phyloP scores from a whole-genome alignment of 2,888 invertebrate genomes.

The Thymelicus lineola region DNA sequence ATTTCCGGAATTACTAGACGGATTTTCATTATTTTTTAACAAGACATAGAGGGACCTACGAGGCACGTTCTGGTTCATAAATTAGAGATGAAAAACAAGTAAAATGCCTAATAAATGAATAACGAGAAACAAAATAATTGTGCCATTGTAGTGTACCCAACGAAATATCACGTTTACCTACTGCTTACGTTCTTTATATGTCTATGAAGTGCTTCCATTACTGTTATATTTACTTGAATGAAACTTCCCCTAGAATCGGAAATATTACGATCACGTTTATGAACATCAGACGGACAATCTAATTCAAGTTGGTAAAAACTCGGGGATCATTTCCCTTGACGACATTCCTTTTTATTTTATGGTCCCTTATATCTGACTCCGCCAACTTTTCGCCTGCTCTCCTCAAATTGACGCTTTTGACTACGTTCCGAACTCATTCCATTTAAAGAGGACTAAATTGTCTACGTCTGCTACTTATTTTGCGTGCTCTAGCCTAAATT shows the following conservation, averaged over 20 bases:
- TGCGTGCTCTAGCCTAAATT: neutral
- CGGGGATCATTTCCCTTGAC: constrained; percentile 65
- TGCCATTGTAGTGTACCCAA: no score
- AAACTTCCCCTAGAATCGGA: constrained; percentile 54
- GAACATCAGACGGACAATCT: constrained; percentile 59
- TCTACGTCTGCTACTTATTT: neutral
- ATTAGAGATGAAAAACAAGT: no score
- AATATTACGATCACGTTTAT: constrained; percentile 64
- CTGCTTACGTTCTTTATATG: no score
- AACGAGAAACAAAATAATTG: no score
- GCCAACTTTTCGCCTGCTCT: constrained; percentile 44
- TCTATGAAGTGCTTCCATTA: no score
- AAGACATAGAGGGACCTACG: no score
- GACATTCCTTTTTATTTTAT: constrained; percentile 58
- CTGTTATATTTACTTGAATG: constrained; percentile 47
- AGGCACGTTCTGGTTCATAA: no score
- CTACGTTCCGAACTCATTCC: constrained; percentile 4
- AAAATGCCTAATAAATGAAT: no score
- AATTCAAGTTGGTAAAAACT: constrained; percentile 67
- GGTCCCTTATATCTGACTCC: constrained; percentile 54
- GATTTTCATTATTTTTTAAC: no score
- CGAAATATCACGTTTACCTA: no score
- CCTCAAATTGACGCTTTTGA: constrained; percentile 45
- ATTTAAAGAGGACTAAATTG: neutral
- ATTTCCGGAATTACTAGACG: no score